Conservation (phyloP, 2,113 vertebrate genomes). For the Paratilapia polleni region DNA sequence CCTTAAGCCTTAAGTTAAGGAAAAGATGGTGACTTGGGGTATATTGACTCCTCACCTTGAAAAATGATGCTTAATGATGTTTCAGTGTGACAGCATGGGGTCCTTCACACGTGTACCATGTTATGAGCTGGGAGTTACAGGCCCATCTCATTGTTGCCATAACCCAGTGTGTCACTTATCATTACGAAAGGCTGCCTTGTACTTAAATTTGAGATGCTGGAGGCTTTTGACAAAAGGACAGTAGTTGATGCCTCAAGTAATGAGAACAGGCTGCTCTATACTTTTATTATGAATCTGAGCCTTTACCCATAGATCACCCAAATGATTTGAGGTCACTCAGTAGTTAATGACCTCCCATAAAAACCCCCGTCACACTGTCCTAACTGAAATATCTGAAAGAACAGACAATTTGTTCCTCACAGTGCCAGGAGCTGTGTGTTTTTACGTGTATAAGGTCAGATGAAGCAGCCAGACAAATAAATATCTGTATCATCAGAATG, state of each 20-base stretch:
- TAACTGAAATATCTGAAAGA: not conserved
- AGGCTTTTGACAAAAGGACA: not conserved
- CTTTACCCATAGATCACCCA: not conserved
- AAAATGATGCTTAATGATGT: not conserved
- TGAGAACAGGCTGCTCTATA: not conserved
- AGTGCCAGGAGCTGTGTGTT: not conserved
- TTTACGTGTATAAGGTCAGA: not conserved
- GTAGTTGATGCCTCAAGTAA: not conserved
- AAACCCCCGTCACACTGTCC: not conserved
- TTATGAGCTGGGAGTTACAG: not conserved
- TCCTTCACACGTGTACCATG: not conserved
- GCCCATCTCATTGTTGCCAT: not conserved
- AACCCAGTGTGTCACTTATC: not conserved
- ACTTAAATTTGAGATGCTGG: not conserved
- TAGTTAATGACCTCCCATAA: not conserved
- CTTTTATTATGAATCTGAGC: not conserved
- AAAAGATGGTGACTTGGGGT: not conserved
- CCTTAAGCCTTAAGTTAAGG: not conserved
- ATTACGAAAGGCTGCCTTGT: not conserved
- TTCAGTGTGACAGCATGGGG: not conserved
- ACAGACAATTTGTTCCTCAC: not conserved
- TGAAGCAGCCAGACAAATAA: conserved; percentile 4
- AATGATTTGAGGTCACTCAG: not conserved
- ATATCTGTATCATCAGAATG: not conserved
- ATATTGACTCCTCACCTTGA: not conserved